A percentile compares a stretch with the other conserved stretches of the same genome.
These are phyloP conservation scores for Pygocentrus nattereri DNA, from an alignment of 2,797 vertebrate genomes.

Conservation along the genomic window DNA sequence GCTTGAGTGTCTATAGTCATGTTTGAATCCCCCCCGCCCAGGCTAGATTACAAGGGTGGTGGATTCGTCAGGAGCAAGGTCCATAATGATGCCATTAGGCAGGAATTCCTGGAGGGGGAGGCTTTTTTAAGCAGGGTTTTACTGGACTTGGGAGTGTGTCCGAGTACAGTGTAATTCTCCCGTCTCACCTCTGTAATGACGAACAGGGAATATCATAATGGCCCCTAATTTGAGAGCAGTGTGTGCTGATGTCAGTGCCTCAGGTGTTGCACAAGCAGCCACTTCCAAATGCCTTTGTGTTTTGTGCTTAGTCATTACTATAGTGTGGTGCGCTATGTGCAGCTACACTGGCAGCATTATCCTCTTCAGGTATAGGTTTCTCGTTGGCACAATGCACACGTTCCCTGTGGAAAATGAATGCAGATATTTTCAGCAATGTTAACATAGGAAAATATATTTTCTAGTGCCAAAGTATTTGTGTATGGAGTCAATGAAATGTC, in stretches of 20 bases:
- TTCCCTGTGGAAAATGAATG: not conserved
- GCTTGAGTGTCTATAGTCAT: conserved; percentile 56
- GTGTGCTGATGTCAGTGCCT: conserved; percentile 56
- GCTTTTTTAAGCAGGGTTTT: conserved; percentile 53
- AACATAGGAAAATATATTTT: not conserved
- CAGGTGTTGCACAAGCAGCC: conserved; percentile 53
- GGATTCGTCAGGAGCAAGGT: conserved; percentile 73
- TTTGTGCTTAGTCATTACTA: conserved; percentile 51
- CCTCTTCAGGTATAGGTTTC: not conserved
- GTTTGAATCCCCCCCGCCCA: conserved; percentile 65
- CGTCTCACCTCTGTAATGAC: conserved; percentile 69
- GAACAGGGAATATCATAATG: conserved; percentile 69
- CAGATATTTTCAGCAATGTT: not conserved
- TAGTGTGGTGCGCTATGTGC: not conserved
- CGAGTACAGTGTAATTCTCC: conserved; percentile 62
- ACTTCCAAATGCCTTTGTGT: conserved; percentile 50
- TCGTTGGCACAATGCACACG: not conserved
- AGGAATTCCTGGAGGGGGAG: conserved; percentile 78
- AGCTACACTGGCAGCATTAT: no score
- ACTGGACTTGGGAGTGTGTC: conserved; percentile 60
- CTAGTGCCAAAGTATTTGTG: not conserved
- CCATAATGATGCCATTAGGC: conserved; percentile 83
- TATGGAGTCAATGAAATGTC: not conserved
- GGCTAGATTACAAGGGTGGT: conserved; percentile 79
- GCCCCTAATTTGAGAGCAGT: conserved; percentile 69